Evolutionary conservation across 2,113 vertebrate genomes (phyloP).

Genomic region (Spea bombifrons): DNA sequence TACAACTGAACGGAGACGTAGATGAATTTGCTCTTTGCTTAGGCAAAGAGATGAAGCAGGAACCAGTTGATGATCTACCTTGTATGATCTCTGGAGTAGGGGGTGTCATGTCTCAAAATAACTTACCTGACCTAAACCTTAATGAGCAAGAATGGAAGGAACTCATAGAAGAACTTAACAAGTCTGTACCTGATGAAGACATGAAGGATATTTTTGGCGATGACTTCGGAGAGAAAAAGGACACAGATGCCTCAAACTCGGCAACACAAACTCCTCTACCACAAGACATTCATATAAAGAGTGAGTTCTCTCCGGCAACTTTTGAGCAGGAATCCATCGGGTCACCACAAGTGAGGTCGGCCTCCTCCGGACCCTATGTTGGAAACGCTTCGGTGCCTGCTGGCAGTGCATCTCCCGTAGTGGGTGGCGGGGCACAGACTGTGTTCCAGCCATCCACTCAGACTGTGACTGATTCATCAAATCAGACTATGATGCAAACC

Average conservation of each 20-base stretch:
- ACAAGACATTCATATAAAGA: slow-evolving; percentile 82
- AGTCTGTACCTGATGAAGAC: slow-evolving; percentile 88
- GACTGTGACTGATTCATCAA: slow-evolving; percentile 62
- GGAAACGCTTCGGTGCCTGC: slow-evolving; percentile 73
- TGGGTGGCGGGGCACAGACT: slow-evolving; percentile 66
- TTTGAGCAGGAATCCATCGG: slow-evolving; percentile 85
- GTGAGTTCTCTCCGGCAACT: slow-evolving; percentile 83
- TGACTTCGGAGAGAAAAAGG: slow-evolving; percentile 92
- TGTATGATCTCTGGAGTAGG: slow-evolving; percentile 82
- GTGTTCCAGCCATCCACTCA: slow-evolving; percentile 66
- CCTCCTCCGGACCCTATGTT: slow-evolving; percentile 79
- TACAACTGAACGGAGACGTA: slow-evolving; percentile 63
- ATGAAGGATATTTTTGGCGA: slow-evolving; percentile 97
- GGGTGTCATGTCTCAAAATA: slow-evolving; percentile 76
- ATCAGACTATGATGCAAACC: slow-evolving; percentile 63
- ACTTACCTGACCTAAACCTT: slow-evolving; percentile 90
- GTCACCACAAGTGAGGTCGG: slow-evolving; percentile 81
- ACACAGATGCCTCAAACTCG: slow-evolving; percentile 74
- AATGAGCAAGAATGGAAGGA: slow-evolving; percentile 98
- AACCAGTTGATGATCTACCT: slow-evolving; percentile 87
- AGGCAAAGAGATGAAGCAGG: slow-evolving; percentile 91
- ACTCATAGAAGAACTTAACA: slow-evolving; percentile 95
- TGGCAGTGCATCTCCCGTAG: slow-evolving; percentile 70
- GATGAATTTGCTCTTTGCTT: slow-evolving; percentile 72
- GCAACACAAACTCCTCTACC: slow-evolving; percentile 67